Conservation (phyloP, 2,888 invertebrate species). For the Cotesia congregata region DNA sequence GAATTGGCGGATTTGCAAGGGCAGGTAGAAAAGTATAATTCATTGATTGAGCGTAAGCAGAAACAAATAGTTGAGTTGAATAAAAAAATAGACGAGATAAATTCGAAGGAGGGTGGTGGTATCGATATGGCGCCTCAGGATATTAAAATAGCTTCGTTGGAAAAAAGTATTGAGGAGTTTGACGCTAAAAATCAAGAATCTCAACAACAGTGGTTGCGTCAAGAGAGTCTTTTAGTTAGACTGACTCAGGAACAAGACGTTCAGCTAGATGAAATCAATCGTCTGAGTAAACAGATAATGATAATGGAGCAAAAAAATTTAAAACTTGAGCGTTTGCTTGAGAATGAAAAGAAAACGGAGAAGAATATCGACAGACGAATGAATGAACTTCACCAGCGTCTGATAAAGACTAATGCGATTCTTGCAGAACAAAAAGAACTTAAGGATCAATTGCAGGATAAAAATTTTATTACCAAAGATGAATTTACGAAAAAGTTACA, state of each 20-base stretch:
- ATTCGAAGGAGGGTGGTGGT: slow-evolving; percentile 51
- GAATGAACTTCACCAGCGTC: slow-evolving; percentile 75
- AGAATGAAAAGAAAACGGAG: slow-evolving; percentile 73
- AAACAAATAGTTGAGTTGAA: slow-evolving; percentile 72
- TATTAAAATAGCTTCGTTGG: slow-evolving; percentile 76
- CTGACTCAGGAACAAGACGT: slow-evolving; percentile 79
- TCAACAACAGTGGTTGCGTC: slow-evolving; percentile 83
- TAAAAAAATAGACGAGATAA: slow-evolving; percentile 71
- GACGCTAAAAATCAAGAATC: slow-evolving; percentile 76
- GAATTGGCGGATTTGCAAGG: slow-evolving; percentile 69
- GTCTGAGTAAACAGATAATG: slow-evolving; percentile 78
- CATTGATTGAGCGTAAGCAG: slow-evolving; percentile 71
- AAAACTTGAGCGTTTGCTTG: slow-evolving; percentile 78
- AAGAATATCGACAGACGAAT: slow-evolving; percentile 75
- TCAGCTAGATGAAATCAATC: slow-evolving; percentile 79
- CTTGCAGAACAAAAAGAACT: slow-evolving; percentile 72
- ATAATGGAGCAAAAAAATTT: slow-evolving; percentile 83
- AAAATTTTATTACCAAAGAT: slow-evolving; percentile 73
- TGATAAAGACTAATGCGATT: slow-evolving; percentile 71
- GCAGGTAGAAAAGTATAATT: slow-evolving; percentile 71
- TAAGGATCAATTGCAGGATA: slow-evolving; percentile 73
- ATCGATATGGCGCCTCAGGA: slow-evolving; percentile 73
- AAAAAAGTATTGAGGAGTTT: slow-evolving; percentile 76
- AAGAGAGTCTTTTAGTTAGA: slow-evolving; percentile 81
- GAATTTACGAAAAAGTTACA: slow-evolving; percentile 73